These are phyloP conservation scores for Cynodonichthys magdalenae DNA, from an alignment of 2,797 vertebrate species.

Conservation along the genomic window DNA sequence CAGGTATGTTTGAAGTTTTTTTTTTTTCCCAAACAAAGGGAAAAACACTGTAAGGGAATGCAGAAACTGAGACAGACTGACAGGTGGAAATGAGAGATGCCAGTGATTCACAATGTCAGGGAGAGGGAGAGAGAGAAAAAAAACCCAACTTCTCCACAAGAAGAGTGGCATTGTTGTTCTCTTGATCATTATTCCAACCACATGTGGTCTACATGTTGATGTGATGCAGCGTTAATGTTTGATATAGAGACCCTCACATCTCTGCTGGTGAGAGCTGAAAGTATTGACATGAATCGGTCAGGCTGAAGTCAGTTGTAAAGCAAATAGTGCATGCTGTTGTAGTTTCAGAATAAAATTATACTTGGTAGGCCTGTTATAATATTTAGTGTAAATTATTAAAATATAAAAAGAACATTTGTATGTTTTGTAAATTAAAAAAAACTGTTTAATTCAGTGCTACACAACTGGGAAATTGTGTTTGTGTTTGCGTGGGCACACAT, in stretches of 20 bases:
- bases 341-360: slow-evolving; percentile 12
- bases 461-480: too few relatives aligned
- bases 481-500: too few relatives aligned
- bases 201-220: slow-evolving; percentile 57
- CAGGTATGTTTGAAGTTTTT: slow-evolving; percentile 37
- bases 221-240: slow-evolving; percentile 39
- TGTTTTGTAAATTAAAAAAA: background rate
- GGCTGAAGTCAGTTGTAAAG: slow-evolving; percentile 20
- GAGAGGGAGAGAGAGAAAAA: slow-evolving; percentile 21
- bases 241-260: slow-evolving; percentile 42
- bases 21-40: slow-evolving; percentile 21
- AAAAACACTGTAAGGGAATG: slow-evolving; percentile 21
- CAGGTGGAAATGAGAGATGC: slow-evolving; percentile 59
- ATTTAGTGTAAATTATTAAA: background rate
- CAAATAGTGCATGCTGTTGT: slow-evolving; percentile 14
- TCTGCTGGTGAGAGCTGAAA: slow-evolving; percentile 36
- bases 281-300: slow-evolving; percentile 13
- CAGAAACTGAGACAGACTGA: slow-evolving; percentile 47
- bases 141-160: slow-evolving; percentile 46
- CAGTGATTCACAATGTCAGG: slow-evolving; percentile 60
- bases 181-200: slow-evolving; percentile 62
- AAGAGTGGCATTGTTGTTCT: slow-evolving; percentile 64
- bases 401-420: background rate
- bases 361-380: background rate
- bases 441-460: background rate